These are phyloP conservation scores for Drosophila niveifrons DNA, from an alignment of 2,888 invertebrate species.

Conservation along the genomic window DNA sequence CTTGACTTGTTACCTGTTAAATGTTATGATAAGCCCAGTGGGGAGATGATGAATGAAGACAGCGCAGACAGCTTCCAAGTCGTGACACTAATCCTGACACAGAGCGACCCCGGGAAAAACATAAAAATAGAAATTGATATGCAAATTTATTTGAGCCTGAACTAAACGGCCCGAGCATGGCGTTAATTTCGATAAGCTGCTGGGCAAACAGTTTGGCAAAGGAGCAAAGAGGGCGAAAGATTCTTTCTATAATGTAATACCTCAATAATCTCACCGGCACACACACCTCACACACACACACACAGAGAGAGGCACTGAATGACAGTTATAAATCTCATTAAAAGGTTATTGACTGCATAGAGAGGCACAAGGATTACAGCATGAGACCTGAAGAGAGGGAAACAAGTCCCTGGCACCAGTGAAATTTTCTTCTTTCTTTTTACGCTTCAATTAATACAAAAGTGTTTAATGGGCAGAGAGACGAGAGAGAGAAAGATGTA, in stretches of 20 bases:
- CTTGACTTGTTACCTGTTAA: slow-evolving; percentile 43
- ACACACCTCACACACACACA: slow-evolving; percentile 56
- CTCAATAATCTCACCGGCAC: slow-evolving; percentile 73
- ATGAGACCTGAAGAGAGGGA: slow-evolving; percentile 12
- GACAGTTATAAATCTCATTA: slow-evolving; percentile 81
- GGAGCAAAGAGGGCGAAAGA: slow-evolving; percentile 43
- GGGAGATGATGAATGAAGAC: slow-evolving; percentile 68
- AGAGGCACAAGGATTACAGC: slow-evolving; percentile 56
- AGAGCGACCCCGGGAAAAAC: slow-evolving; percentile 20
- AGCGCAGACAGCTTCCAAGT: slow-evolving; percentile 33
- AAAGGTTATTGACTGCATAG: slow-evolving; percentile 76
- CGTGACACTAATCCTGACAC: slow-evolving; percentile 70
- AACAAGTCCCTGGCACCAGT: slow-evolving; percentile 45
- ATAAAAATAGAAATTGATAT: slow-evolving; percentile 57
- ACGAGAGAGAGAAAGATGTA: slow-evolving; percentile 13
- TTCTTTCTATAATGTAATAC: slow-evolving; percentile 72
- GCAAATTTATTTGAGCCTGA: slow-evolving; percentile 77
- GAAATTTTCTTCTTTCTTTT: slow-evolving; percentile 76
- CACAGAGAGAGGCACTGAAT: slow-evolving; percentile 43
- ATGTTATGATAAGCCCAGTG: slow-evolving; percentile 38
- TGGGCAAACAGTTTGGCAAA: slow-evolving; percentile 54
- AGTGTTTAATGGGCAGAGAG: slow-evolving; percentile 67
- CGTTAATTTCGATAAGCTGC: slow-evolving; percentile 75
- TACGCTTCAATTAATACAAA: slow-evolving; percentile 81
- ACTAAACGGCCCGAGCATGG: slow-evolving; percentile 56